Conservation (phyloP, 2,888 invertebrate species). For the Drosophila rellima region DNA sequence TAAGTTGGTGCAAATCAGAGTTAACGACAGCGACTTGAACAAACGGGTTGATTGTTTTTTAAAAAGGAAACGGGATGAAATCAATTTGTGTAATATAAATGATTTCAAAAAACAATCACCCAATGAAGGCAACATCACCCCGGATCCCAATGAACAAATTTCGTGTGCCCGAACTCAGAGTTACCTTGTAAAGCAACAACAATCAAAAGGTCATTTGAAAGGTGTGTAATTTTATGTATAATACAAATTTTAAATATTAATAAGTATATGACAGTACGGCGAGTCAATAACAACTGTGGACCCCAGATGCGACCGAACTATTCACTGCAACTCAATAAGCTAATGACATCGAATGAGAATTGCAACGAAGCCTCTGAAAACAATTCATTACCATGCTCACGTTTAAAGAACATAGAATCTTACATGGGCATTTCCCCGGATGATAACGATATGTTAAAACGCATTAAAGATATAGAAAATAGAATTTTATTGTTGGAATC, state of each 20-base stretch:
- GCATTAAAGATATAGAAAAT: slow-evolving; percentile 91
- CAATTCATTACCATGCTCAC: slow-evolving; percentile 29
- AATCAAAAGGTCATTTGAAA: slow-evolving; percentile 92
- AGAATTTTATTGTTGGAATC: slow-evolving; percentile 90
- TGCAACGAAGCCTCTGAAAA: slow-evolving; percentile 80
- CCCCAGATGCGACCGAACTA: slow-evolving; percentile 88
- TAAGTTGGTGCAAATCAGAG: slow-evolving; percentile 89
- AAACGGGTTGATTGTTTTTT: slow-evolving; percentile 91
- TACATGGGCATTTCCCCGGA: slow-evolving; percentile 48
- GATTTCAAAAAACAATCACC: slow-evolving; percentile 87
- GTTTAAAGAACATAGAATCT: slow-evolving; percentile 60
- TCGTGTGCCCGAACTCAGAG: slow-evolving; percentile 93
- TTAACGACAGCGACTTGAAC: slow-evolving; percentile 88
- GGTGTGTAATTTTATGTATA: slow-evolving; percentile 86
- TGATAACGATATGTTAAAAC: slow-evolving; percentile 88
- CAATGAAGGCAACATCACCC: background rate
- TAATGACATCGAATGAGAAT: slow-evolving; percentile 83
- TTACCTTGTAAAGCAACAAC: slow-evolving; percentile 89
- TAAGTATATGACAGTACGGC: slow-evolving; percentile 87
- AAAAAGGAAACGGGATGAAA: slow-evolving; percentile 91
- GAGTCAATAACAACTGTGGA: slow-evolving; percentile 90
- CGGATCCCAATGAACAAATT: slow-evolving; percentile 42
- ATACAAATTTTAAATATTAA: background rate
- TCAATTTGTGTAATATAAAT: slow-evolving; percentile 90
- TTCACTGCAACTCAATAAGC: slow-evolving; percentile 85